Percentiles rank a stretch among this genome's conserved stretches.
Evolutionary conservation across 2,888 invertebrate species (phyloP).

Genomic region (Meteorus cinctellus): DNA sequence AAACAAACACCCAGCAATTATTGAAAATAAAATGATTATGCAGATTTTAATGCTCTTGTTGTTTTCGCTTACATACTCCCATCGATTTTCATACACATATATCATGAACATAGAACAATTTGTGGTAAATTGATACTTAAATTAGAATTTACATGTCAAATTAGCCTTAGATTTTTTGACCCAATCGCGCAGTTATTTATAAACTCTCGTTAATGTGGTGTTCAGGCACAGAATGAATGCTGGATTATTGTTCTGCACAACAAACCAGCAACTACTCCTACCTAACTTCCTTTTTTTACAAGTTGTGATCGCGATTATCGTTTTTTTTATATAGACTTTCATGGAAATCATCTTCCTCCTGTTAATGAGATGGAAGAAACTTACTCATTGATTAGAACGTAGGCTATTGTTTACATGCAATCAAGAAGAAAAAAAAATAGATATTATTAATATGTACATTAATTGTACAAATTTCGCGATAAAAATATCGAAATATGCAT

Average conservation of each 20-base stretch:
- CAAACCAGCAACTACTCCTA: neutral
- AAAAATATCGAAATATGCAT: conserved; percentile 29
- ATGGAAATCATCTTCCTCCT: neutral
- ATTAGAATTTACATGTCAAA: conserved; percentile 3
- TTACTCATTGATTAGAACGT: conserved; percentile 5
- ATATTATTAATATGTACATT: conserved; percentile 31
- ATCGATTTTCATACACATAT: neutral
- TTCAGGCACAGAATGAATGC: conserved; percentile 16
- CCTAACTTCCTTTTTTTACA: neutral
- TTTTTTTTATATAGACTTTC: neutral
- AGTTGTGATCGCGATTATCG: neutral
- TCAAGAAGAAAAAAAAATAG: conserved; percentile 2
- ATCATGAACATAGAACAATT: neutral
- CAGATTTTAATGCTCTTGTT: neutral
- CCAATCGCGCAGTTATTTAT: neutral
- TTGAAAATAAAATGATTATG: conserved; percentile 8
- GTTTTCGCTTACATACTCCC: neutral
- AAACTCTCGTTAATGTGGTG: neutral
- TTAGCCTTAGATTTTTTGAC: neutral
- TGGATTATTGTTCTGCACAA: neutral
- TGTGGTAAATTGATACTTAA: neutral
- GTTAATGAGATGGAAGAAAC: neutral
- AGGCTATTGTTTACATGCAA: conserved; percentile 15
- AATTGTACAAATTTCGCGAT: conserved; percentile 28
- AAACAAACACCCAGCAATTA: neutral